These are phyloP conservation scores for Linepithema humile DNA, from an alignment of 1,140 invertebrate species.

Conservation along the genomic window DNA sequence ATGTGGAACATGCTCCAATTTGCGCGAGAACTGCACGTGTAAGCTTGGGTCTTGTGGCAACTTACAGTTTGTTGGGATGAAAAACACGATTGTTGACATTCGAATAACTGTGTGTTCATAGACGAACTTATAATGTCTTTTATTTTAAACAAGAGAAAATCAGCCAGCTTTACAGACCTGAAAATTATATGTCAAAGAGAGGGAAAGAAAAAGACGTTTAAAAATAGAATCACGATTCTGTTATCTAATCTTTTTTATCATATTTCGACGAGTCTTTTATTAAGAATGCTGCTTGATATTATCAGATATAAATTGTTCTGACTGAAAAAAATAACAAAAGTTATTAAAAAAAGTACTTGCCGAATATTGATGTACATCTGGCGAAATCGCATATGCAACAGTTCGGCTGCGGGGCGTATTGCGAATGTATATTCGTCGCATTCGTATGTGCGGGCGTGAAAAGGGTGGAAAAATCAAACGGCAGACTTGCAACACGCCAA, in stretches of 20 bases:
- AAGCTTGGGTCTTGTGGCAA: slow-evolving; percentile 15
- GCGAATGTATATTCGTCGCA: slow-evolving; percentile 1
- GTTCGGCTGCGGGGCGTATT: neutral
- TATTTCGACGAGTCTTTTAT: too few relatives aligned
- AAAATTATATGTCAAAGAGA: too few relatives aligned
- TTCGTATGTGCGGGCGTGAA: neutral
- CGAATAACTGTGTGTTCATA: neutral
- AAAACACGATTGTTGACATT: neutral
- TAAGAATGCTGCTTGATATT: too few relatives aligned
- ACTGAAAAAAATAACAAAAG: neutral
- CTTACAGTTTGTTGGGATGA: neutral
- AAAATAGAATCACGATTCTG: too few relatives aligned
- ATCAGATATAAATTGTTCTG: too few relatives aligned
- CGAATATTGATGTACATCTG: neutral
- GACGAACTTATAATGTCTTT: slow-evolving; percentile 9
- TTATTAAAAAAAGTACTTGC: neutral
- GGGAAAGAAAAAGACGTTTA: too few relatives aligned
- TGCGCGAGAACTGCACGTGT: slow-evolving; percentile 39
- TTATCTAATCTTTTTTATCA: too few relatives aligned
- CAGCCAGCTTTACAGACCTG: too few relatives aligned
- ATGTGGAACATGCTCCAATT: slow-evolving; percentile 56
- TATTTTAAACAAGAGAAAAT: neutral
- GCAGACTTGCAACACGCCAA: neutral
- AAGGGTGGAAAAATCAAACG: slow-evolving; percentile 8
- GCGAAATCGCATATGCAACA: neutral